Evolutionary conservation across 1,140 invertebrate species (phyloP).

Genomic region (Helicoverpa armigera): DNA sequence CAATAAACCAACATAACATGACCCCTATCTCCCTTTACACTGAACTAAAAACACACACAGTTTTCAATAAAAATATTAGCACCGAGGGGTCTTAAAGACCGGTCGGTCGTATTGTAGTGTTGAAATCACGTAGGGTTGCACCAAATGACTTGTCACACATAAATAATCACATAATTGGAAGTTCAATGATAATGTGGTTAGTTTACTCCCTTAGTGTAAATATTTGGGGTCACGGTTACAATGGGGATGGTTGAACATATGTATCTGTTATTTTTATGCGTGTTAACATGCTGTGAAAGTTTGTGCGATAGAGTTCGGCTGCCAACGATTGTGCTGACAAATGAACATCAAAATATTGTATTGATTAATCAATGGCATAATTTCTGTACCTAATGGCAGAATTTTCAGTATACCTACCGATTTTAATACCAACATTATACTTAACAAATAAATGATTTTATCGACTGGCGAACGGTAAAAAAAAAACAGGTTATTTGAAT

Average conservation of each 20-base stretch:
- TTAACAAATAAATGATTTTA: too few relatives aligned
- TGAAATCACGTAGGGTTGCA: constrained; percentile 51
- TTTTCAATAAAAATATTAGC: background rate
- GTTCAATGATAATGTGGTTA: constrained; percentile 69
- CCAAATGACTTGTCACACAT: constrained; percentile 72
- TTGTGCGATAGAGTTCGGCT: too few relatives aligned
- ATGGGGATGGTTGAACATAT: constrained; percentile 35
- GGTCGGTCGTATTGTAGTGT: constrained; percentile 57
- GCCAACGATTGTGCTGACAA: too few relatives aligned
- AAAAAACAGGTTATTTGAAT: too few relatives aligned
- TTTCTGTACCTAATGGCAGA: too few relatives aligned
- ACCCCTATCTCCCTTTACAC: constrained; percentile 34
- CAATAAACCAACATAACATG: constrained; percentile 50
- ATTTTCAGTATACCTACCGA: too few relatives aligned
- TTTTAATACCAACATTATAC: background rate
- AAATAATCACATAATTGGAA: constrained; percentile 82
- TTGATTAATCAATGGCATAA: too few relatives aligned
- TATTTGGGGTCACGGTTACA: constrained; percentile 38
- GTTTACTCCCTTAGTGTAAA: constrained; percentile 28
- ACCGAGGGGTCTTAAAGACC: constrained; percentile 44
- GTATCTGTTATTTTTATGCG: constrained; percentile 3
- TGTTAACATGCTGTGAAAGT: background rate
- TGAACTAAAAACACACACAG: background rate
- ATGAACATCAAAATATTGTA: too few relatives aligned
- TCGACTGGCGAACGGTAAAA: too few relatives aligned